Evolutionary conservation across 2,113 vertebrate genomes (phyloP).

Genomic region (Microcebus lehilahytsara): DNA sequence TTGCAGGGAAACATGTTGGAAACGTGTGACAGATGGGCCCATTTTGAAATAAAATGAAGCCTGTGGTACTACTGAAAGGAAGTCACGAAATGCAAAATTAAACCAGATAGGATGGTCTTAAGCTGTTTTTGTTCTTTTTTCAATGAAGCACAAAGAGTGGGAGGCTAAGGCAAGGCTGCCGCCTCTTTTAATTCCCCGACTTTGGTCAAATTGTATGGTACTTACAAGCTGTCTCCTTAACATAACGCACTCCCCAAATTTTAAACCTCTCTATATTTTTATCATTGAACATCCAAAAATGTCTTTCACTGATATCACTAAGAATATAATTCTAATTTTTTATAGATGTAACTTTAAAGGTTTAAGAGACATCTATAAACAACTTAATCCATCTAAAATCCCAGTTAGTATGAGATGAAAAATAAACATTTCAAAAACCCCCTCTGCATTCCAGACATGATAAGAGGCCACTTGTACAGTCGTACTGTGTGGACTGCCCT

Average conservation of each 20-base stretch:
- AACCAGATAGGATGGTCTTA: background rate
- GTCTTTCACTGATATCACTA: background rate
- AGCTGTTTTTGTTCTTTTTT: background rate
- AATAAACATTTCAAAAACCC: background rate
- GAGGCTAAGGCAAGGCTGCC: background rate
- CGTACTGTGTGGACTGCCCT: rapidly evolving
- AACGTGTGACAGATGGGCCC: constrained; percentile 51
- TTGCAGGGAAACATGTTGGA: background rate
- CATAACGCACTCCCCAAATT: background rate
- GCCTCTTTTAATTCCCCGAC: background rate
- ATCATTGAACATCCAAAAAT: background rate
- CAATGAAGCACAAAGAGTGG: constrained; percentile 26
- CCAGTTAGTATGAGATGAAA: background rate
- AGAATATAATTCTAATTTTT: background rate
- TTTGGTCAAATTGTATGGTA: background rate
- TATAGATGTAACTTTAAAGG: background rate
- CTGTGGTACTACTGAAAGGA: constrained; percentile 50
- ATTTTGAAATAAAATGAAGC: constrained; percentile 63
- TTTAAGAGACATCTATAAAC: background rate
- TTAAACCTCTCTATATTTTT: background rate
- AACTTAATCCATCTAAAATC: background rate
- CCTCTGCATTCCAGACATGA: background rate
- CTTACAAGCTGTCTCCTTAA: background rate
- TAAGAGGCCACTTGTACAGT: background rate
- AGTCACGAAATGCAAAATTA: constrained; percentile 59